Conservation (phyloP, 2,888 invertebrate genomes). For the Psylliodes chrysocephalus region DNA sequence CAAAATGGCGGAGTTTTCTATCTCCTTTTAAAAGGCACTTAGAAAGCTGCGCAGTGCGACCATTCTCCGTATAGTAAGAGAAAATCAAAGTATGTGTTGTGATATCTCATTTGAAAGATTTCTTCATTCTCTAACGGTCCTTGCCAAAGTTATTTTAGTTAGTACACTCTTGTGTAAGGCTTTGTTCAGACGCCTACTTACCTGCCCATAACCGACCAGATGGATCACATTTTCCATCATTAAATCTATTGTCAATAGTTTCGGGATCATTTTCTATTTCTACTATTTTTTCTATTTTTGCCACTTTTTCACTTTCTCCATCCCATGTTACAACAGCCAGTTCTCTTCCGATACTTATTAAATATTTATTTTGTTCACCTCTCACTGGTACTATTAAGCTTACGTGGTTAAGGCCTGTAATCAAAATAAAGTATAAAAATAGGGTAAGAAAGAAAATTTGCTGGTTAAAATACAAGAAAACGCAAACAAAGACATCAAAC, state of each 20-base stretch:
- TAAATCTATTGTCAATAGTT: conserved; percentile 71
- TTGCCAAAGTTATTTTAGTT: too few species aligned
- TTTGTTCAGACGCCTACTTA: too few species aligned
- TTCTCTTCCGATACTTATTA: conserved; percentile 70
- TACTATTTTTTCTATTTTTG: conserved; percentile 65
- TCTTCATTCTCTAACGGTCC: too few species aligned
- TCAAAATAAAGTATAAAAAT: not conserved
- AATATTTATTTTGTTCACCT: conserved; percentile 70
- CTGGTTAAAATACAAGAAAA: not conserved
- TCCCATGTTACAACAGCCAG: conserved; percentile 74
- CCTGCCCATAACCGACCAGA: conserved; percentile 74
- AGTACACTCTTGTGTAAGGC: too few species aligned
- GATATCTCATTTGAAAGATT: too few species aligned
- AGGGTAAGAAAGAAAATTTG: not conserved
- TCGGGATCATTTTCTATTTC: conserved; percentile 69
- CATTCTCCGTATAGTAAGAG: too few species aligned
- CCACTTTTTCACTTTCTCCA: conserved; percentile 67
- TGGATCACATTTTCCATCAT: conserved; percentile 84
- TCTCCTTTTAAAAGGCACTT: too few species aligned
- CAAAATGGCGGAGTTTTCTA: too few species aligned
- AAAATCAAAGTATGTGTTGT: too few species aligned
- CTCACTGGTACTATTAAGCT: conserved; percentile 60
- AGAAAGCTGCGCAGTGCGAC: too few species aligned
- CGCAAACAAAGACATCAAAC: not conserved
- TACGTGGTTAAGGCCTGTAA: conserved; percentile 5